Percentiles rank a stretch among this genome's conserved stretches.
Conservation (phyloP, 2,113 vertebrate genomes). For the Zeus faber region DNA sequence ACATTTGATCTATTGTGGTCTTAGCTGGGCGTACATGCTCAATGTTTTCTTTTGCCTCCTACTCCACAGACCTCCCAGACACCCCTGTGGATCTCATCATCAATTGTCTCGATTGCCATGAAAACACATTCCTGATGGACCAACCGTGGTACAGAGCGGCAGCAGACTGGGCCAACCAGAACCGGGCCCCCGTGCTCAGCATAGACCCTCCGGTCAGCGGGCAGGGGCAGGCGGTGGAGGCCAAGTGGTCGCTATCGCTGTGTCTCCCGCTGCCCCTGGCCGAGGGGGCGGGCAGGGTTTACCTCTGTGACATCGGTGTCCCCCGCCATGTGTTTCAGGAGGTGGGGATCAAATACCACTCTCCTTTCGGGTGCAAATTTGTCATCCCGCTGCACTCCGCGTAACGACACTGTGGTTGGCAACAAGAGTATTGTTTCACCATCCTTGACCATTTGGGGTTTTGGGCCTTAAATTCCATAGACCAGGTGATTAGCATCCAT, state of each 20-base stretch:
- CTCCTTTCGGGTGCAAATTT: conserved; percentile 96
- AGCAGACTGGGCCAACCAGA: conserved; percentile 96
- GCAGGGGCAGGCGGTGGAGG: conserved; percentile 86
- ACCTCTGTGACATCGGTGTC: conserved; percentile 95
- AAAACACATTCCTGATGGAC: conserved; percentile 91
- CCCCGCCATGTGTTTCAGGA: conserved; percentile 94
- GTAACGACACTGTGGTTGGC: conserved; percentile 54
- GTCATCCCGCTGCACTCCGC: conserved; percentile 94
- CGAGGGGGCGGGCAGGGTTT: conserved; percentile 87
- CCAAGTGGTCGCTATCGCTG: conserved; percentile 95
- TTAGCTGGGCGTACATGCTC: not conserved
- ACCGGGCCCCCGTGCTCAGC: conserved; percentile 92
- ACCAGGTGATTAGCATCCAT: conserved; percentile 25
- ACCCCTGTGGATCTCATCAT: conserved; percentile 96
- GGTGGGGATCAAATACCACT: conserved; percentile 94
- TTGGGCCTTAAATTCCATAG: conserved; percentile 34
- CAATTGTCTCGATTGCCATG: conserved; percentile 95
- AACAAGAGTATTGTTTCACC: conserved; percentile 21
- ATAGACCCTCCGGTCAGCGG: conserved; percentile 90
- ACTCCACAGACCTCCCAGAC: conserved; percentile 85
- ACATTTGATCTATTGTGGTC: too few species aligned
- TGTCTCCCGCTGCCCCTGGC: conserved; percentile 88
- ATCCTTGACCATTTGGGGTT: conserved; percentile 32
- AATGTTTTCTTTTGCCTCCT: not conserved
- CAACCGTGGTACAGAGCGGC: conserved; percentile 96